phyloP scores from a whole-genome alignment of 2,888 invertebrate species.

The Pteria penguin region DNA sequence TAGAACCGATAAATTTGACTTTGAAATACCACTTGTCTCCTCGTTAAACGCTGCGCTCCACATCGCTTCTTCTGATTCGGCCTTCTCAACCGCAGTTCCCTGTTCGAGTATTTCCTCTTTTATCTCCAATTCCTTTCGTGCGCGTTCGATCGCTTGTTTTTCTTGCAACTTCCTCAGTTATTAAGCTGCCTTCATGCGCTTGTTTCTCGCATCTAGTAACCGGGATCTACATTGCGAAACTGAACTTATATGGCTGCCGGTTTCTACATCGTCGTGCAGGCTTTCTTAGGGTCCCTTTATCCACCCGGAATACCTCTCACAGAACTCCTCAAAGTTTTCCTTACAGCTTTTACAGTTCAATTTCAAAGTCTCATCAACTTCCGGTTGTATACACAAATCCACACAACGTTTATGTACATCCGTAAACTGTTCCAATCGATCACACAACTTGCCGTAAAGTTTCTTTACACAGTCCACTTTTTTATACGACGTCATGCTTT shows the following conservation, averaged over 20 bases:
- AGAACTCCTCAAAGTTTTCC: no score
- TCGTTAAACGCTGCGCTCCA: not conserved
- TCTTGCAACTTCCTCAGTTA: conserved; percentile 18
- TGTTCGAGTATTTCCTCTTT: not conserved
- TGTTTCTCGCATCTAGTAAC: not conserved
- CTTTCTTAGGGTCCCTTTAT: conserved; percentile 5
- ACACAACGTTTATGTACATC: no score
- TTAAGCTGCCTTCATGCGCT: conserved; percentile 18
- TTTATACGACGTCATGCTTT: conserved; percentile 7
- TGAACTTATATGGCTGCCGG: not conserved
- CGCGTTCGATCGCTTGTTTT: conserved; percentile 3
- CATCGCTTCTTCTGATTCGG: not conserved
- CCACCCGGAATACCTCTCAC: conserved; percentile 16
- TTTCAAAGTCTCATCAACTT: no score
- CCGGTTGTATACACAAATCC: no score
- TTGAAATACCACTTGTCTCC: not conserved
- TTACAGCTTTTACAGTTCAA: no score
- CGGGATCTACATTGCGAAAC: no score
- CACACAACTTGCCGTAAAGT: no score
- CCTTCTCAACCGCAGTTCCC: not conserved
- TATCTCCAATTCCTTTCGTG: conserved; percentile 4
- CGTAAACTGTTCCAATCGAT: no score
- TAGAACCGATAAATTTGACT: not conserved
- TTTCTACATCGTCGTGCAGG: conserved; percentile 8
- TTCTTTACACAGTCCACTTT: conserved; percentile 5